A percentile compares a stretch with the other conserved stretches of the same genome.
Evolutionary conservation across 2,113 vertebrate genomes (phyloP).

Genomic region (Heterotis niloticus): DNA sequence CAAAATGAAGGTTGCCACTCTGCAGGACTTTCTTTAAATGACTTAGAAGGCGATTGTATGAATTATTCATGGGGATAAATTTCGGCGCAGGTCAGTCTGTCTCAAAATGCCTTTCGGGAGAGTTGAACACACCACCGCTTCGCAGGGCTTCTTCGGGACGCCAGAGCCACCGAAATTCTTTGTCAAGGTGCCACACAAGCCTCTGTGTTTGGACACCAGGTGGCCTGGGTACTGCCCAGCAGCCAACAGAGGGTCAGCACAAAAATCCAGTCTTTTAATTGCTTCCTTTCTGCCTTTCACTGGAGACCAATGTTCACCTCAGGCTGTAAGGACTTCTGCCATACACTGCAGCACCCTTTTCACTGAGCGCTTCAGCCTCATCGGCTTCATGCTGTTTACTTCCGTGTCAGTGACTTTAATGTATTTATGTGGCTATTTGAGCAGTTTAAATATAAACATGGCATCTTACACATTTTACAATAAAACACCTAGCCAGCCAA

Average conservation of each 20-base stretch:
- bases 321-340: not conserved
- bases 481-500: not conserved
- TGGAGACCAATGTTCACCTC: not conserved
- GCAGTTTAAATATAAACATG: not conserved
- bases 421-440: not conserved
- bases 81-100: slow-evolving; percentile 5
- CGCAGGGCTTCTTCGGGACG: not conserved
- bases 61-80: slow-evolving; percentile 25
- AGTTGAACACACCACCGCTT: slow-evolving; percentile 1
- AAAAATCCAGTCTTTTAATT: not conserved
- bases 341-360: not conserved
- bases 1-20: slow-evolving; percentile 5
- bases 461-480: not conserved
- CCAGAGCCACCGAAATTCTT: slow-evolving; percentile 7
- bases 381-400: not conserved
- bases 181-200: slow-evolving; percentile 1
- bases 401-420: not conserved
- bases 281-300: slow-evolving; percentile 3
- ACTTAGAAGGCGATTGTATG: slow-evolving; percentile 25
- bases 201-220: not conserved
- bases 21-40: slow-evolving; percentile 16
- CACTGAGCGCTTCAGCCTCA: not conserved
- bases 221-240: not conserved
- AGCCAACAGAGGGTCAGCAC: not conserved
- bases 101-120: slow-evolving; percentile 22